Evolutionary conservation across 2,888 invertebrate genomes (phyloP), one percentile per base, ranked within the genome.

Genomic region (Bombyx huttoni): DNA sequence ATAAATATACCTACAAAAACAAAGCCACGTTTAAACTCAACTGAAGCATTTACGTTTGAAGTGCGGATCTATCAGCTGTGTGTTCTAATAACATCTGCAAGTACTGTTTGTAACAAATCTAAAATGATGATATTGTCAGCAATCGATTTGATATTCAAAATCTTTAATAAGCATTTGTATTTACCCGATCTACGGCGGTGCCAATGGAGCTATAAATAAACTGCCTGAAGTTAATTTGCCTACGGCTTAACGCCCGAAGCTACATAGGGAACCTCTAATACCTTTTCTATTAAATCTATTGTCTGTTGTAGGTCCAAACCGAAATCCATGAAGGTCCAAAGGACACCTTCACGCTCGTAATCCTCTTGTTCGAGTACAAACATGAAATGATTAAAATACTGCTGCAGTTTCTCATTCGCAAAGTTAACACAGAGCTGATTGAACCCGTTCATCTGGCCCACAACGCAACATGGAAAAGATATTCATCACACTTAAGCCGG

Each of bases 391-490:
- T 97, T 97, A 93, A 97, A 97, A 91, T 95, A 97, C 81, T 97
- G 97, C 89, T 97, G 97, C 69, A 97, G 91, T 87, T 96, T 95
- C 90, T 97, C 97, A 86, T 97, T 97, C 75, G 96, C 96, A 91
- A 96, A 97, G 91, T 97, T 97, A 92, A 97, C 96, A 91, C 97
- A 97, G 78, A 97, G 92, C 89, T 97, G 97, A 90, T 97, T 96
- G 91, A 97, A 97, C 78, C 96, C 94, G 91, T 97, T 97, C 91
- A 91, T 94, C 96, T 96, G 91, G 69, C 66, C 64, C 70, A 71
- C 68, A 67, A 68, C 64, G 63, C 64, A 59, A 73, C 71, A 75
- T 72, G 70, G 56, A 83, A 83, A 80, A 78, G 64, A 80, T 65
- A 69, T 68, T 70, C 63, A 62, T 68, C 12, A 12, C 67, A 24